Percentiles rank a stretch among this genome's conserved stretches.
These are phyloP conservation scores for Callopanchax toddi DNA, from an alignment of 2,113 vertebrate species.

Conservation along the genomic window DNA sequence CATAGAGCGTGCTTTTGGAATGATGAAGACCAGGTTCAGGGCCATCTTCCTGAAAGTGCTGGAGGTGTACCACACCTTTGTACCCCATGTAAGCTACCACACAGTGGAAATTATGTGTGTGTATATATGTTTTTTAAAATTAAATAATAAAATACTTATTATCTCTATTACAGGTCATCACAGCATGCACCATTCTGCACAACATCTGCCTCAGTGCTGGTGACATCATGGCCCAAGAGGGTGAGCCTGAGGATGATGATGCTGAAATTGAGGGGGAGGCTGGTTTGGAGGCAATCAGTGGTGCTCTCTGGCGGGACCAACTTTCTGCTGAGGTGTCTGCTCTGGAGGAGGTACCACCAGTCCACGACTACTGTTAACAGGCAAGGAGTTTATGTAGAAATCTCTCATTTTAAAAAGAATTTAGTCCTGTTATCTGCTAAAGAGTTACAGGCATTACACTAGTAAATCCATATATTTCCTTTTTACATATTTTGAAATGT, in stretches of 20 bases:
- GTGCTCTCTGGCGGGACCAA: not conserved
- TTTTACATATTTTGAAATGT: no score
- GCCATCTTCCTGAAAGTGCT: constrained; percentile 4
- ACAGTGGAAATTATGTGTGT: not conserved
- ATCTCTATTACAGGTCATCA: not conserved
- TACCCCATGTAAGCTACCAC: not conserved
- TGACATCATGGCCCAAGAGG: no score
- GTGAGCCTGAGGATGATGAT: constrained; percentile 1
- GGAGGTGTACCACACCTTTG: constrained; percentile 12
- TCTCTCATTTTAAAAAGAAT: not conserved
- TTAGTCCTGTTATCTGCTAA: not conserved
- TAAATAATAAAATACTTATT: not conserved
- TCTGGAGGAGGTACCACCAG: no score
- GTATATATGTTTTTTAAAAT: no score
- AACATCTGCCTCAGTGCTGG: not conserved
- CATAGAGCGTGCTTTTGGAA: constrained; percentile 5
- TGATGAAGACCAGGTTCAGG: constrained; percentile 3
- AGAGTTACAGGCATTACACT: no score
- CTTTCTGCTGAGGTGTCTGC: no score
- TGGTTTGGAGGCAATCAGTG: not conserved
- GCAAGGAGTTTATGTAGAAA: not conserved
- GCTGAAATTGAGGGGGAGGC: not conserved
- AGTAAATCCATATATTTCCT: no score
- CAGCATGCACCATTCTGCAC: not conserved
- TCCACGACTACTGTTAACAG: not conserved